Base-by-base conservation (phyloP, 2,113 vertebrate genomes). In the Turdus rufiventris region DNA sequence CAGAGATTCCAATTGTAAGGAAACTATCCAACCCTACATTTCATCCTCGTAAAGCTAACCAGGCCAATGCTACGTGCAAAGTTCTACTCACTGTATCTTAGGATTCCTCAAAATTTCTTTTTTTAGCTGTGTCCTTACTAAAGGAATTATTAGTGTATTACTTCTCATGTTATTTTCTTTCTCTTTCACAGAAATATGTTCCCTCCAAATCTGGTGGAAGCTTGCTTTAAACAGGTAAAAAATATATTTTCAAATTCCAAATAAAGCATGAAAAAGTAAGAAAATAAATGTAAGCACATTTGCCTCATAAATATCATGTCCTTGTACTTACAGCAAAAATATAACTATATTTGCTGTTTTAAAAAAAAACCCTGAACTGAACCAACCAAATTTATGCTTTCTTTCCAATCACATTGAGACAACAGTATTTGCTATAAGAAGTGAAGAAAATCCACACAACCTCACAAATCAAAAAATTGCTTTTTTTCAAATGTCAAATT, bases 181-280 rank as follows among this genome's bases (percentile, higher is more conserved):
- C 50, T 96, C 77, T 97, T 98, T 97, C 97, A 61, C 98, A 99
- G 99, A 97, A 99, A 99, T 78, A 99, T 99, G 99, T 99, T 99
- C 97, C 99, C 99, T 96, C 99, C 99, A 60, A 99, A 99, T 94
- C 92, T 99, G 93, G 99, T 99, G 71, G 99, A 99, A 98, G 99
- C 99, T 81, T 99, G 99, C 97, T 99, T 99, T 94, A 99, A 99
- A 97, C 99, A 99, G 99, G 99, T 99, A 98, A 97, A 87, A 50
- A 45, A 2, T 21, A 3, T 6, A 9, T 56, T 40, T 8, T 1
- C 50, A n/a, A 34, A 72, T 86, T 68, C 26, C 26, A 71, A 65
- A 66, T 58, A 60, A 77, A 88, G 78, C 42, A n/a, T 26, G 28
- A 50, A 15, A 36, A 89, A 81, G 9, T 36, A 43, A 71, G 31